A percentile compares a stretch with the other conserved stretches of the same genome.
Evolutionary conservation across 2,888 invertebrate species (phyloP).

Genomic region (Chirona hameri): DNA sequence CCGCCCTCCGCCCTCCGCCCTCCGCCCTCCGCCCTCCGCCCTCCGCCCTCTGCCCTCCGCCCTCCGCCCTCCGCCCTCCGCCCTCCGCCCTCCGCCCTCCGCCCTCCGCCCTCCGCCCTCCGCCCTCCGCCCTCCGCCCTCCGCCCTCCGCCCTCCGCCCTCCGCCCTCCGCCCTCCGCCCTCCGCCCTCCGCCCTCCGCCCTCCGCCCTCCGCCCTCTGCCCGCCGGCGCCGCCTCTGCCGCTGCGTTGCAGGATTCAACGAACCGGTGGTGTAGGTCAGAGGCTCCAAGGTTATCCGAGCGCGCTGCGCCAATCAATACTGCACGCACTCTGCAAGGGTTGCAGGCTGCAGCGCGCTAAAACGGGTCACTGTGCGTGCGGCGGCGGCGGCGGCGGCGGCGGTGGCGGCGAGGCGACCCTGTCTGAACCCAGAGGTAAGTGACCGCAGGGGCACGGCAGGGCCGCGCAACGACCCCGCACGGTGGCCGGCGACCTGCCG

Average conservation of each 20-base stretch:
- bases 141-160: no score
- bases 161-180: no score
- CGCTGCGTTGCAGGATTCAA: constrained; percentile 8
- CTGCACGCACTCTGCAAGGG: constrained; percentile 6
- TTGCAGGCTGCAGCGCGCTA: constrained; percentile 10
- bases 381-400: not conserved
- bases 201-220: not conserved
- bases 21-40: no score
- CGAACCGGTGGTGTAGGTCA: constrained; percentile 23
- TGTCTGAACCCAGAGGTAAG: not conserved
- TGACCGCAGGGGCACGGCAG: not conserved
- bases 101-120: no score
- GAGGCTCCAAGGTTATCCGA: constrained; percentile 13
- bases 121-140: no score
- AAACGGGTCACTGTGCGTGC: constrained; percentile 24
- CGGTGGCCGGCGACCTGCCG: not conserved
- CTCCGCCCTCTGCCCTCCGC: no score
- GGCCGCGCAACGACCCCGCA: not conserved
- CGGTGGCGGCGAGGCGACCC: not conserved
- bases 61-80: no score
- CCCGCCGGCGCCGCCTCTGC: not conserved
- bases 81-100: no score
- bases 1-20: no score
- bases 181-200: not conserved
- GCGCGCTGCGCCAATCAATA: not conserved